Base-by-base conservation (phyloP, 2,797 vertebrate species). In the Arrhamphus sclerolepis region DNA sequence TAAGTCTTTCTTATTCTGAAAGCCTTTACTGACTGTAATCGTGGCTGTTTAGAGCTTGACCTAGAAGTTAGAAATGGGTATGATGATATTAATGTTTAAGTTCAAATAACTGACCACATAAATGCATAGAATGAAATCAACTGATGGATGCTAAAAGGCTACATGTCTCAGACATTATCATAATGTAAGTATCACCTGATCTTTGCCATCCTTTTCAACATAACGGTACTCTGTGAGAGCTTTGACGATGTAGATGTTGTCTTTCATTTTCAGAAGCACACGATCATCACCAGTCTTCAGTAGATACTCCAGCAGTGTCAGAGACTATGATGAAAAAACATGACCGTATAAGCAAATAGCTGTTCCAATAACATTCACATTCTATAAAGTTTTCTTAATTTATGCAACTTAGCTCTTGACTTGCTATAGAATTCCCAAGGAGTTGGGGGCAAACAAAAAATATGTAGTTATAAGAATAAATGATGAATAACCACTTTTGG, bases 171-270 rank as follows among this genome's bases (percentile, higher is more conserved):
- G 34, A 63, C 11, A 31, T 47, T 0, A 52, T 54, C n/a, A 43
- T 11, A 9, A 44, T 47, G 34, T 7, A n/a, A 44, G 26, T 0
- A 54, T 72, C 77, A 94, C 93, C 91, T 98, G 97, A 90, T 98
- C 97, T 79, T 99, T 99, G 49, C 97, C 95, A 0, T 99, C 97
- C 20, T 97, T 94, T 65, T 99, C 97, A 0, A 95, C 88, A 70
- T 95, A 98, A 78, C 97, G 95, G 66, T 97, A 99, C 83, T 99
- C 97, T 50, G 95, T 94, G 65, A 99, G 91, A 0, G 95, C 95
- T 91, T 99, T 97, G 87, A 98, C 94, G 46, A 96, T 94, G 75
- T 97, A 98, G 83, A 97, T 88, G 80, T 96, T 99, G 84, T 99
- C 97, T 5, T 94, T 95, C 89, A 97, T 95, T 76, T 98, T 95